Base-by-base conservation (phyloP, 2,797 vertebrate species). In the Malurus splendens region DNA sequence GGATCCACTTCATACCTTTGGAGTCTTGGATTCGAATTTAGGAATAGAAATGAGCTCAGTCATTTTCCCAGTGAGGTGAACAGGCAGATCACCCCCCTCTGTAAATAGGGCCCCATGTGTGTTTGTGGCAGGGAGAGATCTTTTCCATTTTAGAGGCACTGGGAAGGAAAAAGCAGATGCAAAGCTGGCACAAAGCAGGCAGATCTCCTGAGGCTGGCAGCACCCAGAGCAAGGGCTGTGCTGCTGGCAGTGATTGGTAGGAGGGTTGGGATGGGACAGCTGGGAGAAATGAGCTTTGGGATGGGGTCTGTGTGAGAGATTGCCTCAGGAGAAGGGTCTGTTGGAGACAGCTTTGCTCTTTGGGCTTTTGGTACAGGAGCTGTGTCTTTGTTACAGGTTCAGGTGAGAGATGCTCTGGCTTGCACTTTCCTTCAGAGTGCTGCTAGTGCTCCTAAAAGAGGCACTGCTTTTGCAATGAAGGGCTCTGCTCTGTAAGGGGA, bases 291-390 rank as follows among this genome's bases (percentile, higher is more conserved):
- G 17, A 85, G 19, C 20, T 80, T 38, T 38, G 39, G 54, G 18
- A 2, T 18, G 54, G 23, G 14, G 17, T 18, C 17, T 60, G 1
- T 57, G 42, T 44, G 60, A 61, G 66, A 41, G 39, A 6, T 15
- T 25, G 38, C 10, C 15, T 48, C 38, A 39, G 52, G 1, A 64
- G 17, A 19, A 6, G 3, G 6, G 1, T 0, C 7, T 1, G 0
- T 0, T 67, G 4, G 6, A 1, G 11, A 0, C 6, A 1, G n/a
- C 0, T 7, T 44, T 60, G 19, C 4, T 70, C 9, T 3, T 25
- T 22, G 18, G 20, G 7, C 2, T n/a, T 20, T 55, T 11, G 2
- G 9, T 16, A 6, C 0, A 1, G 41, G 13, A 15, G 22, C 1
- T 32, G 7, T 20, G 19, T 1, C 1, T 50, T 7, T 41, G 28